phyloP scores from a whole-genome alignment of 1,140 invertebrate genomes.

The Temnothorax nylanderi region DNA sequence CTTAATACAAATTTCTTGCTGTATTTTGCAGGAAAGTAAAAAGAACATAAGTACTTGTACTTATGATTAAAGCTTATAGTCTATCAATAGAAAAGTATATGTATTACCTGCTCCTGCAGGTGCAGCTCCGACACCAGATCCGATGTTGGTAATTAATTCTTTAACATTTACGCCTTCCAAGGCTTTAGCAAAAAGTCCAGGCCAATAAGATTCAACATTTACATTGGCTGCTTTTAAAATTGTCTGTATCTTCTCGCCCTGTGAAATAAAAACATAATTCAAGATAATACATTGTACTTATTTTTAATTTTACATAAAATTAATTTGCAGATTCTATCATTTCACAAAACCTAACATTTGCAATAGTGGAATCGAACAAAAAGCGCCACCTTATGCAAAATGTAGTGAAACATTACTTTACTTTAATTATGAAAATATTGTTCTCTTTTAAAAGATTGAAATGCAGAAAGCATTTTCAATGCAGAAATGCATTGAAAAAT shows the following conservation, averaged over 20 bases:
- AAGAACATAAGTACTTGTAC: not conserved
- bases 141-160: slow-evolving; percentile 97
- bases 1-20: not conserved
- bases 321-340: not conserved
- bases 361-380: not conserved
- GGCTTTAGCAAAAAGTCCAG: slow-evolving; percentile 98
- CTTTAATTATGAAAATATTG: too few relatives aligned
- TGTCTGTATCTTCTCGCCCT: slow-evolving; percentile 99
- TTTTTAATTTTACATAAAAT: not conserved
- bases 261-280: slow-evolving; percentile 68
- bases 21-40: not conserved
- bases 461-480: too few relatives aligned
- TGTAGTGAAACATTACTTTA: not conserved
- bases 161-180: slow-evolving; percentile 97
- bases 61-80: slow-evolving; percentile 29
- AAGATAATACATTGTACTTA: not conserved
- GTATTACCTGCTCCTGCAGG: slow-evolving; percentile 89
- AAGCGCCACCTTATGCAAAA: not conserved
- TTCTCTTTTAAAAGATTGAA: too few relatives aligned
- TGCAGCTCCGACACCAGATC: slow-evolving; percentile 95
- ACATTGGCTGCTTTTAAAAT: slow-evolving; percentile 98
- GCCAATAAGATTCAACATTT: slow-evolving; percentile 99
- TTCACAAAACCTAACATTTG: not conserved
- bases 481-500: too few relatives aligned
- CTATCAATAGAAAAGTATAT: slow-evolving; percentile 21